Conservation (phyloP, 2,797 vertebrate genomes). For the Pipistrellus kuhlii region DNA sequence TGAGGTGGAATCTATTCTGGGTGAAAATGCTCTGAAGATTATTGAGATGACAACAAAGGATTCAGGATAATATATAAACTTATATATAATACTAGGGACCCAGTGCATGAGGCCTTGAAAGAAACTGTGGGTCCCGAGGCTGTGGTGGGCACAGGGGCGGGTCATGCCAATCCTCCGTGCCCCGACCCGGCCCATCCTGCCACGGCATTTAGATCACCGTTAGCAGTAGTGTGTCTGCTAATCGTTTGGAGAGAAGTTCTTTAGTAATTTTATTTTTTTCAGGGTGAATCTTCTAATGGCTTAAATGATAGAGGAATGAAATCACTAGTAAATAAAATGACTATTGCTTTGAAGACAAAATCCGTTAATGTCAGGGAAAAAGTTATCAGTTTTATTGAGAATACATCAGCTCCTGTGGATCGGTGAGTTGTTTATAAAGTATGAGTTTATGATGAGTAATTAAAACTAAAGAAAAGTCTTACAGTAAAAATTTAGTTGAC, state of each 20-base stretch:
- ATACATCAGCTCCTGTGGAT: constrained; percentile 97
- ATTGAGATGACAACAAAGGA: not conserved
- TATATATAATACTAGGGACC: not conserved
- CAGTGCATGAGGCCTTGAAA: too few relatives aligned
- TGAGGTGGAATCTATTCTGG: not conserved
- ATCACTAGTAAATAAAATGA: constrained; percentile 99
- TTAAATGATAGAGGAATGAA: constrained; percentile 96
- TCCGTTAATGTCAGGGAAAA: constrained; percentile 99
- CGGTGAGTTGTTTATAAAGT: constrained; percentile 88
- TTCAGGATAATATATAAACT: not conserved
- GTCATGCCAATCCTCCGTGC: too few relatives aligned
- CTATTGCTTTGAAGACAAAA: constrained; percentile 97
- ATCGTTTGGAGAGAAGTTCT: constrained; percentile 53
- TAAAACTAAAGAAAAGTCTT: constrained; percentile 53
- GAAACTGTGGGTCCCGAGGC: too few relatives aligned
- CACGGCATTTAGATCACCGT: not conserved
- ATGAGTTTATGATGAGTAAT: constrained; percentile 43
- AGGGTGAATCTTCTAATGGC: constrained; percentile 91
- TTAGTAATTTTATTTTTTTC: constrained; percentile 46
- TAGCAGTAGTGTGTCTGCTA: not conserved
- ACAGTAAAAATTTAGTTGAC: not conserved
- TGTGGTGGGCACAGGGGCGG: too few relatives aligned
- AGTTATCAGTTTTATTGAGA: constrained; percentile 99
- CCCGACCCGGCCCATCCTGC: too few relatives aligned
- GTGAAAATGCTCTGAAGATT: not conserved